These are phyloP conservation scores for Pseudorhiza aurosa DNA, from an alignment of 30 jellyfish, hydroid and myxozoan species.

Conservation along the genomic window DNA sequence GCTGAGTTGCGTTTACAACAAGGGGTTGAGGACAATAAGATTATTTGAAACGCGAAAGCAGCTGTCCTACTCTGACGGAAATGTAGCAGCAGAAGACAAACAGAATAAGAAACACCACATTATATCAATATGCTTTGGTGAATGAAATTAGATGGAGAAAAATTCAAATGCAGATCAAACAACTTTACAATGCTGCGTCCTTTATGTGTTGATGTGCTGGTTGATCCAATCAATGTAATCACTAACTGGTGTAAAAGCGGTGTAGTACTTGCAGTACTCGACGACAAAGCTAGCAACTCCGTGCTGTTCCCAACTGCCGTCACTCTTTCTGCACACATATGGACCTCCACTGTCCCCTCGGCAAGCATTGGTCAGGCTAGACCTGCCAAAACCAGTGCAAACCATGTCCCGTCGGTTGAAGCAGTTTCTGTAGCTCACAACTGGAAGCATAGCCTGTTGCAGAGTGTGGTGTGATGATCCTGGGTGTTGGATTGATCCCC, in stretches of 20 bases:
- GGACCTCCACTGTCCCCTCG: slow-evolving; percentile 68
- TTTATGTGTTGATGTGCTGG: slow-evolving; percentile 7
- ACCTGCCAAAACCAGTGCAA: slow-evolving; percentile 71
- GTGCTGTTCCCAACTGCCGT: slow-evolving; percentile 67
- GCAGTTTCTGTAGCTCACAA: slow-evolving; percentile 42
- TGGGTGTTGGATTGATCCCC: slow-evolving; percentile 71
- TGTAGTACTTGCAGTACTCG: slow-evolving; percentile 57
- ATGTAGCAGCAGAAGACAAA: too few relatives aligned
- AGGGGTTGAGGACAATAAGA: too few relatives aligned
- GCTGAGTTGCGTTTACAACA: too few relatives aligned
- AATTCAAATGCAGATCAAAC: too few relatives aligned
- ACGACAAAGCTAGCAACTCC: slow-evolving; percentile 77
- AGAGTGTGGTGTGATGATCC: slow-evolving; percentile 50
- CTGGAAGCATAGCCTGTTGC: slow-evolving; percentile 71
- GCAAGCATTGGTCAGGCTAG: slow-evolving; percentile 52
- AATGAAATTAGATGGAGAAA: too few relatives aligned
- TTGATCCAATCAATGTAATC: slow-evolving; percentile 69
- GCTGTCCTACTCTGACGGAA: too few relatives aligned
- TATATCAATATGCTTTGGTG: too few relatives aligned
- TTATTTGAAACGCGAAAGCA: too few relatives aligned
- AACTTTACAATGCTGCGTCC: neutral
- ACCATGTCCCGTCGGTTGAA: slow-evolving; percentile 46
- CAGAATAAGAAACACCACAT: too few relatives aligned
- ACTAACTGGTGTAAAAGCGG: slow-evolving; percentile 68
- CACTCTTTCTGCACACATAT: slow-evolving; percentile 45